Conservation (phyloP, 2,888 invertebrate species). For the Euclidia mi region DNA sequence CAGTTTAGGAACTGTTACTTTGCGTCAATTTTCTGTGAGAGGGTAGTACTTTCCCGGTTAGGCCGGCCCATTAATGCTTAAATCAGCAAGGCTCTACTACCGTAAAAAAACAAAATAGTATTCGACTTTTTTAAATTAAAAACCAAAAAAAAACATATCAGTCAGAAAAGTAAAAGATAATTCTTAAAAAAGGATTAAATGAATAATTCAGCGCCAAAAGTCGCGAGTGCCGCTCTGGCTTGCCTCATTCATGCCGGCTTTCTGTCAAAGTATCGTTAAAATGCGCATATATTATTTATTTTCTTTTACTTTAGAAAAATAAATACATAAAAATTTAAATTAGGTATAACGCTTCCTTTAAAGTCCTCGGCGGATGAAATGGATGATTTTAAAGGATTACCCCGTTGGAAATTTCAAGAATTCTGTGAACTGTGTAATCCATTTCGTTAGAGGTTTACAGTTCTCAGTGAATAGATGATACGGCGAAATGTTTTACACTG, state of each 20-base stretch:
- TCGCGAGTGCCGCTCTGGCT: conserved; percentile 71
- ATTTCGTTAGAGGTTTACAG: background rate
- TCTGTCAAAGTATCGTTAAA: conserved; percentile 75
- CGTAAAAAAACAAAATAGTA: too few relatives aligned
- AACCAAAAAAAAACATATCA: too few relatives aligned
- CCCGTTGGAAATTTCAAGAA: too few relatives aligned
- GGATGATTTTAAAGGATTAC: conserved; percentile 12
- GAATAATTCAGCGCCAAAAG: conserved; percentile 81
- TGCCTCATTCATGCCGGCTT: conserved; percentile 69
- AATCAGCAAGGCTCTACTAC: too few relatives aligned
- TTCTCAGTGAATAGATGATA: conserved; percentile 3
- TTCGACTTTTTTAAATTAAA: too few relatives aligned
- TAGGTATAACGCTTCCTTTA: conserved; percentile 16
- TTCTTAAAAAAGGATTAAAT: conserved; percentile 72
- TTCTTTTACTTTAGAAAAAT: conserved; percentile 61
- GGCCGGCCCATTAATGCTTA: too few relatives aligned
- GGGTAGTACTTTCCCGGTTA: too few relatives aligned
- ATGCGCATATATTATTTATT: conserved; percentile 78
- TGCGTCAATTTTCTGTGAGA: too few relatives aligned
- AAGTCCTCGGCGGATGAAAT: background rate
- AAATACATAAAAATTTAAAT: conserved; percentile 56
- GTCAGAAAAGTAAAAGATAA: background rate
- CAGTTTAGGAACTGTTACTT: too few relatives aligned
- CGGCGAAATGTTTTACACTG: background rate
- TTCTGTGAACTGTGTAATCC: conserved; percentile 1